These are phyloP conservation scores for Lethrus apterus DNA, from an alignment of 1,140 invertebrate genomes.

Conservation along the genomic window DNA sequence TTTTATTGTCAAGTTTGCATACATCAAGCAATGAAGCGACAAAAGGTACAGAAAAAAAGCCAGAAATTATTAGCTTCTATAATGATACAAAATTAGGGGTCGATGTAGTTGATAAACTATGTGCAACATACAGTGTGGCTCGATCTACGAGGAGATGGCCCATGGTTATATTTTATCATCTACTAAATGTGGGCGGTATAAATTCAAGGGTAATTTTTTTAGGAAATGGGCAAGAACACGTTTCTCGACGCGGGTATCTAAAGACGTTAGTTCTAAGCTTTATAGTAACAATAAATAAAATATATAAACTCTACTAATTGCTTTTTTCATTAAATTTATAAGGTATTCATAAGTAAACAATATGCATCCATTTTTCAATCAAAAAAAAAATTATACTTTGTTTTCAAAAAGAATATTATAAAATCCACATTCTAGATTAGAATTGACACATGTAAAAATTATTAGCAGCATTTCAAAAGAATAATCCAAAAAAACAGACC, in stretches of 20 bases:
- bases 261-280: not conserved
- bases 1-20: constrained; percentile 28
- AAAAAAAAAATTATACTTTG: too few relatives aligned
- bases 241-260: not conserved
- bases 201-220: not conserved
- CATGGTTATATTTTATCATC: constrained; percentile 23
- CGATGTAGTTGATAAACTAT: constrained; percentile 38
- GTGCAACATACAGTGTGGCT: constrained; percentile 27
- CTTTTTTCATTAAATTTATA: too few relatives aligned
- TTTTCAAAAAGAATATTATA: too few relatives aligned
- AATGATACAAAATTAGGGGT: constrained; percentile 38
- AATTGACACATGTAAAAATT: too few relatives aligned
- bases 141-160: constrained; percentile 33
- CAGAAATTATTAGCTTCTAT: constrained; percentile 37
- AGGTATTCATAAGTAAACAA: too few relatives aligned
- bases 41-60: constrained; percentile 27
- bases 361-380: too few relatives aligned
- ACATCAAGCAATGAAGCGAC: constrained; percentile 23
- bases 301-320: too few relatives aligned
- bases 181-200: not conserved
- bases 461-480: too few relatives aligned
- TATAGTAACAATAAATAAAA: too few relatives aligned
- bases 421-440: too few relatives aligned
- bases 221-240: not conserved
- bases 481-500: too few relatives aligned